Evolutionary conservation across 2,888 invertebrate species (phyloP), one percentile per base, ranked within the genome.

Genomic region (Drosophila seclusa): DNA sequence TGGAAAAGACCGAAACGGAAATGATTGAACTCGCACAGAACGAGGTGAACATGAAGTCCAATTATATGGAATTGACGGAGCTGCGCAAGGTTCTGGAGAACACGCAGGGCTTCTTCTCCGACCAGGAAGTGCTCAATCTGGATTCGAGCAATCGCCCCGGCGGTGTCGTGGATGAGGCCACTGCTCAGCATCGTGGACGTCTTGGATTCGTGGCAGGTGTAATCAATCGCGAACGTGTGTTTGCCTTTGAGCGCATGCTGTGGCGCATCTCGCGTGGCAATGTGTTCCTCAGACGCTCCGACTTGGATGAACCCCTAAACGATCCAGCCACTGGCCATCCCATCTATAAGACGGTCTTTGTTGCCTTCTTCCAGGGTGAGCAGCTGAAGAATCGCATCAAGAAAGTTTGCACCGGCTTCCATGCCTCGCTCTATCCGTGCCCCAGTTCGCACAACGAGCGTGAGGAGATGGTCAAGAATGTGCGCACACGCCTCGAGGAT

Each of bases 1-100:
- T 99, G 92, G 99, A 99, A 93, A 98, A 99, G 94, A 97, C 98
- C 54, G 99, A 99, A 93, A 97, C 97, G 86, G 99, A 99, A 93
- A 96, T 99, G 82, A 95, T 97, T 68, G 99, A 99, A 94, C 94
- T 99, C 79, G 98, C 98, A 72, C 97, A 98, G 92, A 99, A 99
- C 93, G 98, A 98, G 40, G 97, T 98, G 70, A 98, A 98, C 91
- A 93, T 99, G 90, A 98, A 98, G 94, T 97, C 97, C 87, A 99
- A 99, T 93, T 98, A 95, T 92, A 94, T 98, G 89, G 99, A 99
- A 93, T 94, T 99, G 86, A 98, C 97, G 1, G 99, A 99, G 93
- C 93, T 99, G 87, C 96, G 95, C 78, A 98, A 99, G 92, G 98
- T 99, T 42, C 94, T 99, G 69, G 97, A 97, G 93, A 99, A 98